Evolutionary conservation across 2,797 vertebrate species (phyloP), one percentile per base, ranked within the genome.

Genomic region (Cossypha heuglini): DNA sequence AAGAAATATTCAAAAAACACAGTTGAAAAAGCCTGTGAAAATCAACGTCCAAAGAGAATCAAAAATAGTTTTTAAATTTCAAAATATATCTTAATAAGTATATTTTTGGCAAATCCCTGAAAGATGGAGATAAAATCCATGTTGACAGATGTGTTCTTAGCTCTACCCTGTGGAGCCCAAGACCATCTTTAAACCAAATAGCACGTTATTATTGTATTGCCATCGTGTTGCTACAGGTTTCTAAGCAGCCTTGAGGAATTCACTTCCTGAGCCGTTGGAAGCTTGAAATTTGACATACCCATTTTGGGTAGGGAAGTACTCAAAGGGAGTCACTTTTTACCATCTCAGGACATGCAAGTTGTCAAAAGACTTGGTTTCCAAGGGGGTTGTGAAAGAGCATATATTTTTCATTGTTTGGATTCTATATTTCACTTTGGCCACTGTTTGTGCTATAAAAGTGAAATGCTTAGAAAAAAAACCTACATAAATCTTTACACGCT

Each of bases 321-420:
- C 42, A 88, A 86, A 81, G 76, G 24, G 80, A 76, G 48, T 83
- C 89, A 61, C 48, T 25, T 79, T 95, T 96, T 54, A 73, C 93
- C 88, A 94, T 89, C 68, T 79, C 66, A 71, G 76, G 31, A 82
- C 48, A 74, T 80, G 37, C 43, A 86, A 94, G 71, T 80, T 93
- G 77, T 89, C 71, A 91, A 63, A 83, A 81, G 48, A 86, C 54
- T 95, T 71, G 31, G 19, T 33, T 66, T 92, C 57, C 68, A 78
- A 58, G 14, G 37, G 22, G 11, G 28, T 62, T 54, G 49, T 42
- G 42, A 79, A 95, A 86, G 37, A 84, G 22, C 45, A 94, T 62
- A 24, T 52, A 66, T 63, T 73, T 80, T 35, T 86, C 75, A 62
- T 67, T 91, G 52, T 93, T 77, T 85, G 69, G 18, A 72, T 83